Percentiles rank a stretch among this genome's conserved stretches.
Conservation (phyloP, 2,113 vertebrate species). For the Pseudolaguvia tuberculata region DNA sequence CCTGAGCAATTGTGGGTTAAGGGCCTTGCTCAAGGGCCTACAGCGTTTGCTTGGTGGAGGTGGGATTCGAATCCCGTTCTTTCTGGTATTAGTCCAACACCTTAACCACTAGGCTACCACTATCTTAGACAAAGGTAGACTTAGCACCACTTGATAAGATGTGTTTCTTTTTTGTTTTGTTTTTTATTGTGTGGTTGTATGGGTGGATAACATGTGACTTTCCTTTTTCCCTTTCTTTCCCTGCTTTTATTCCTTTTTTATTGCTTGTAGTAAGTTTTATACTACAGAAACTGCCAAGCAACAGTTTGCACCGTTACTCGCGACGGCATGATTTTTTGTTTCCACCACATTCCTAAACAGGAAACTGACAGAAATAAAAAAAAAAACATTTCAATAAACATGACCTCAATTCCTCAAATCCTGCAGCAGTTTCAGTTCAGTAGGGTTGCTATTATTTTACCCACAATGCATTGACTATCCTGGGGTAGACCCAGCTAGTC, state of each 20-base stretch:
- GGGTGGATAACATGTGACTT: not conserved
- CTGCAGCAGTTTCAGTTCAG: not conserved
- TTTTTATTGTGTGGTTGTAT: not conserved
- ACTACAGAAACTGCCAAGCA: not conserved
- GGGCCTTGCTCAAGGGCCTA: no score
- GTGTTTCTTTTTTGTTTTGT: not conserved
- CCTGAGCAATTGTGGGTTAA: no score
- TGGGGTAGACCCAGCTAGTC: no score
- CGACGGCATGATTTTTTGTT: not conserved
- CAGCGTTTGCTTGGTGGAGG: no score
- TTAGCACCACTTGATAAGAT: not conserved
- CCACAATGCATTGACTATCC: no score
- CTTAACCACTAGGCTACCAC: no score
- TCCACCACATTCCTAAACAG: not conserved
- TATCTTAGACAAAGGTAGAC: not conserved
- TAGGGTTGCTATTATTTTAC: not conserved
- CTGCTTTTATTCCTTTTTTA: not conserved
- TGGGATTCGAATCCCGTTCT: no score
- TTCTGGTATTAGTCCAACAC: no score
- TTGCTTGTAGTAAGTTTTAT: not conserved
- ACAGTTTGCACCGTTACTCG: not conserved
- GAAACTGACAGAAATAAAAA: not conserved
- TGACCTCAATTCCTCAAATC: not conserved
- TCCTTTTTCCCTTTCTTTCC: no score
- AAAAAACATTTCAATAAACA: not conserved